These are phyloP conservation scores for Drosophila picticornis DNA, from an alignment of 2,888 invertebrate species.

Conservation along the genomic window DNA sequence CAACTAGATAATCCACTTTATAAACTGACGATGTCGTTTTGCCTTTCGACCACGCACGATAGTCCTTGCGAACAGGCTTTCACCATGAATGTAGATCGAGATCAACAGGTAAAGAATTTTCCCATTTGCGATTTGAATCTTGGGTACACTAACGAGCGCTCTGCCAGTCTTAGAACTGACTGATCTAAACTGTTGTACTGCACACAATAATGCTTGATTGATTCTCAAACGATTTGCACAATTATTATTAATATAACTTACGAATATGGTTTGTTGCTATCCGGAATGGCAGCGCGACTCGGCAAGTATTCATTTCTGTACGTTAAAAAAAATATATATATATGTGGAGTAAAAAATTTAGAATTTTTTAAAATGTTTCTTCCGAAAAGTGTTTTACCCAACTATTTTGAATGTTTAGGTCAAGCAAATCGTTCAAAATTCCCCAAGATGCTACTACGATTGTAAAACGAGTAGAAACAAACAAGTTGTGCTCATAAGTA, in stretches of 20 bases:
- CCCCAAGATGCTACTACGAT: conserved; percentile 14
- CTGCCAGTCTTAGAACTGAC: background rate
- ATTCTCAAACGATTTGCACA: background rate
- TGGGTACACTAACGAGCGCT: conserved; percentile 5
- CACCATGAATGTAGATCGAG: conserved; percentile 53
- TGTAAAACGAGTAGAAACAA: background rate
- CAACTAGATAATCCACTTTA: background rate
- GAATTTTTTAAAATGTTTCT: background rate
- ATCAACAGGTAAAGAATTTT: conserved; percentile 47
- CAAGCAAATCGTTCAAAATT: background rate
- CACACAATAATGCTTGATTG: background rate
- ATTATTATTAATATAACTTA: conserved; percentile 3
- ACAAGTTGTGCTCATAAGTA: background rate
- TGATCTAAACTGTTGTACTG: conserved; percentile 10
- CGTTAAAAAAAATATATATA: background rate
- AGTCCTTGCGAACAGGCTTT: conserved; percentile 37
- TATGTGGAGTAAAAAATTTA: background rate
- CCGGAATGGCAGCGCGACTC: background rate
- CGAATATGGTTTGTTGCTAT: background rate
- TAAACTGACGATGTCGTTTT: conserved; percentile 43
- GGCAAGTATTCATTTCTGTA: conserved; percentile 17
- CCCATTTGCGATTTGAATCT: conserved; percentile 35
- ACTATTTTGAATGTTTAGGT: conserved; percentile 9
- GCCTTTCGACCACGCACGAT: conserved; percentile 41
- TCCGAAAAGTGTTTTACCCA: background rate